Evolutionary conservation across 2,888 invertebrate species (phyloP).

Genomic region (Desoria tigrina): DNA sequence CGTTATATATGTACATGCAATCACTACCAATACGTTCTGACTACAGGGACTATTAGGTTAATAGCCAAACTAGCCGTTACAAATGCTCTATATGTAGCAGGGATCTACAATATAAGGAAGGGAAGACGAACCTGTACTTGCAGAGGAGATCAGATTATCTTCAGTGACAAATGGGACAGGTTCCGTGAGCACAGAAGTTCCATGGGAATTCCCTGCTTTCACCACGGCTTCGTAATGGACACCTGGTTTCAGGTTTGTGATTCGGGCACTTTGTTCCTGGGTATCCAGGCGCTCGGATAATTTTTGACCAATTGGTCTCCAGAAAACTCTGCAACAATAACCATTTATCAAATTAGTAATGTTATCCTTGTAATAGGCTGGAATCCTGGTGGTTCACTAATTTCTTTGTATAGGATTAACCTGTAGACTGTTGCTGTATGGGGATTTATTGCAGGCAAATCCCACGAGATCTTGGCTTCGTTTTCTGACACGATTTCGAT

Average conservation of each 20-base stretch:
- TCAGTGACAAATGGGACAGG: conserved; percentile 71
- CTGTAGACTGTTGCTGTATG: conserved; percentile 77
- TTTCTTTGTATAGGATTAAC: too few relatives aligned
- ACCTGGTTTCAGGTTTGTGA: conserved; percentile 72
- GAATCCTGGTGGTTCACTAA: too few relatives aligned
- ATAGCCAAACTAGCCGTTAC: too few relatives aligned
- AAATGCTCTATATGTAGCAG: too few relatives aligned
- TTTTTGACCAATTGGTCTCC: conserved; percentile 68
- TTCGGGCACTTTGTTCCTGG: conserved; percentile 68
- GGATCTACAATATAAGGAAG: too few relatives aligned
- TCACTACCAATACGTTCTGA: not conserved
- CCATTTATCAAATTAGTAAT: conserved; percentile 8
- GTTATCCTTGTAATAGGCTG: not conserved
- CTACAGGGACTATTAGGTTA: not conserved
- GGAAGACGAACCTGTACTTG: conserved; percentile 56
- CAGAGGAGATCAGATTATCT: conserved; percentile 72
- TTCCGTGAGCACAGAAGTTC: conserved; percentile 73
- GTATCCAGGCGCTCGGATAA: conserved; percentile 71
- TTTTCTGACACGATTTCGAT: conserved; percentile 64
- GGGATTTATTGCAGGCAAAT: conserved; percentile 78
- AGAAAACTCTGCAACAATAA: conserved; percentile 69
- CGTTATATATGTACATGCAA: not conserved
- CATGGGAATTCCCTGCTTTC: conserved; percentile 76
- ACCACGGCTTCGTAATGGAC: conserved; percentile 76
- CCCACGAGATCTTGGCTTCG: conserved; percentile 71